These are phyloP conservation scores for Macrophya annulata DNA, from an alignment of 2,888 invertebrate genomes.

Conservation along the genomic window DNA sequence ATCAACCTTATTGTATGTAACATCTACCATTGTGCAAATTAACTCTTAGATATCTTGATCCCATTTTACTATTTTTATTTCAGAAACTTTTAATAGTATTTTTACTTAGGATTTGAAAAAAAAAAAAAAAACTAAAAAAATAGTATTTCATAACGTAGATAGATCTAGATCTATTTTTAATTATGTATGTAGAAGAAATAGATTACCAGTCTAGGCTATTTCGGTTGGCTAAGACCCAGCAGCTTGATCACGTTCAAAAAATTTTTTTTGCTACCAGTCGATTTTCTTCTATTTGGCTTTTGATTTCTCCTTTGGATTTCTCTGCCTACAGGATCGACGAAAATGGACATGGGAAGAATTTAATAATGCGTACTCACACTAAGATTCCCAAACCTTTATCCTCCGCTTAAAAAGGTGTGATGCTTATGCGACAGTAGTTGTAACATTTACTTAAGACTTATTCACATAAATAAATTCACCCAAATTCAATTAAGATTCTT, in stretches of 20 bases:
- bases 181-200: neutral
- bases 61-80: neutral
- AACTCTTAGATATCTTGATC: constrained; percentile 10
- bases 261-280: constrained; percentile 13
- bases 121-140: neutral
- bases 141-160: neutral
- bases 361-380: constrained; percentile 10
- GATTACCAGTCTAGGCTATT: neutral
- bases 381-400: constrained; percentile 44
- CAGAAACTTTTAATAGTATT: neutral
- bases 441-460: constrained; percentile 6
- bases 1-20: neutral
- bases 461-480: neutral
- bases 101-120: neutral
- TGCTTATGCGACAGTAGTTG: constrained; percentile 15
- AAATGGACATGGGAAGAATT: constrained; percentile 32
- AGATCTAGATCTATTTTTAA: neutral
- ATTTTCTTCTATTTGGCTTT: constrained; percentile 9
- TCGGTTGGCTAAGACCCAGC: neutral
- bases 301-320: constrained; percentile 54
- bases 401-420: constrained; percentile 20
- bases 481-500: constrained; percentile 48
- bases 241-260: neutral
- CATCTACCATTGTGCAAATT: constrained; percentile 1
- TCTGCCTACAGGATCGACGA: constrained; percentile 38